Evolutionary conservation across 2,113 vertebrate species (phyloP).

Genomic region (Telmatochromis brachygnathus): DNA sequence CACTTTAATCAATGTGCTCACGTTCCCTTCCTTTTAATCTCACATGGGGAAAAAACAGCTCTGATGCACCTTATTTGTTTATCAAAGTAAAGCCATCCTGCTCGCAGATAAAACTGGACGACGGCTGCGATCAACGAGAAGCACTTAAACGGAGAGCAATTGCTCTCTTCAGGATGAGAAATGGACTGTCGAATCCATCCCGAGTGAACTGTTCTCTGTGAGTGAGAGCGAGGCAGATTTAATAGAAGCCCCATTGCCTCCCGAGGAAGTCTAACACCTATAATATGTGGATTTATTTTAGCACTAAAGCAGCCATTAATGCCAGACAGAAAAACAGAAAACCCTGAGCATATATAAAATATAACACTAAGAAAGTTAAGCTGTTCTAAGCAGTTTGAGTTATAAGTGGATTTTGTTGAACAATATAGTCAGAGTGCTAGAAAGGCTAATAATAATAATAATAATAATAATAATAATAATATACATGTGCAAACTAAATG

Average conservation of each 20-base stretch:
- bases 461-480: background rate
- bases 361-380: background rate
- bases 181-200: background rate
- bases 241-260: background rate
- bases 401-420: background rate
- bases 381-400: background rate
- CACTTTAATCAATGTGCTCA: background rate
- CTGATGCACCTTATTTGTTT: background rate
- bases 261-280: background rate
- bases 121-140: background rate
- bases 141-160: background rate
- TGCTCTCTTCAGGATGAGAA: background rate
- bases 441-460: too few relatives aligned
- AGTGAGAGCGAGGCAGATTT: background rate
- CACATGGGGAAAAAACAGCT: background rate
- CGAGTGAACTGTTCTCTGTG: background rate
- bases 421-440: background rate
- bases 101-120: background rate
- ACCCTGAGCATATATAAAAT: background rate
- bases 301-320: background rate
- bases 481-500: background rate
- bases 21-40: background rate
- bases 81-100: background rate
- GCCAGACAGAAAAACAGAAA: background rate
- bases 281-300: background rate